Evolutionary conservation across 2,888 invertebrate genomes (phyloP).

Genomic region (Pantelozetes paolii): DNA sequence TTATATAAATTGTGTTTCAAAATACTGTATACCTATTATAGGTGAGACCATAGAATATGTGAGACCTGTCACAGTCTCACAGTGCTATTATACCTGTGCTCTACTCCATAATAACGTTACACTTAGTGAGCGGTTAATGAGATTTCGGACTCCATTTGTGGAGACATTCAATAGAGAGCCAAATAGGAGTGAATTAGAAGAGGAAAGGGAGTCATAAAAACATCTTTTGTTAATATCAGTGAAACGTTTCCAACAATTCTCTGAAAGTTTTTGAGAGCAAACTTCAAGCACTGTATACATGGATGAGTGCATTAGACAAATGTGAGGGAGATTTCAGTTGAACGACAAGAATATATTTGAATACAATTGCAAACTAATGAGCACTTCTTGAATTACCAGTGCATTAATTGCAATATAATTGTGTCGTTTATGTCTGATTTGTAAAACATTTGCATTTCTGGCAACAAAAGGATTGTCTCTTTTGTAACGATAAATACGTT

Average conservation of each 20-base stretch:
- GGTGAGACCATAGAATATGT: too few relatives aligned
- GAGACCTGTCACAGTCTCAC: too few relatives aligned
- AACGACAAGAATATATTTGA: conserved; percentile 5
- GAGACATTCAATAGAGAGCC: background rate
- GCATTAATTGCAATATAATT: background rate
- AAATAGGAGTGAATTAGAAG: conserved; percentile 2
- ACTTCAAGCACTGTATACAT: background rate
- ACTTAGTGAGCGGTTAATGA: background rate
- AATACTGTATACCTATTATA: too few relatives aligned
- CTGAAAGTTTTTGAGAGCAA: background rate
- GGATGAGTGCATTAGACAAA: conserved; percentile 23
- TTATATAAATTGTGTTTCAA: too few relatives aligned
- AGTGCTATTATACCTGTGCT: background rate
- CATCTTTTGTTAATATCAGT: conserved; percentile 19
- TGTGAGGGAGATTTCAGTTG: background rate
- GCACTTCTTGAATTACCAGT: too few relatives aligned
- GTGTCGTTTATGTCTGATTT: background rate
- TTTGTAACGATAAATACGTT: too few relatives aligned
- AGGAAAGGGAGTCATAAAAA: background rate
- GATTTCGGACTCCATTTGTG: conserved; percentile 3
- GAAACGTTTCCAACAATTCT: too few relatives aligned
- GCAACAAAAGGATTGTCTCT: too few relatives aligned
- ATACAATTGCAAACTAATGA: too few relatives aligned
- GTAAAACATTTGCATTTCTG: too few relatives aligned
- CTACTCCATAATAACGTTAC: background rate